Conservation (phyloP, 2,888 invertebrate genomes). For the Heteromyza rotundicornis region DNA sequence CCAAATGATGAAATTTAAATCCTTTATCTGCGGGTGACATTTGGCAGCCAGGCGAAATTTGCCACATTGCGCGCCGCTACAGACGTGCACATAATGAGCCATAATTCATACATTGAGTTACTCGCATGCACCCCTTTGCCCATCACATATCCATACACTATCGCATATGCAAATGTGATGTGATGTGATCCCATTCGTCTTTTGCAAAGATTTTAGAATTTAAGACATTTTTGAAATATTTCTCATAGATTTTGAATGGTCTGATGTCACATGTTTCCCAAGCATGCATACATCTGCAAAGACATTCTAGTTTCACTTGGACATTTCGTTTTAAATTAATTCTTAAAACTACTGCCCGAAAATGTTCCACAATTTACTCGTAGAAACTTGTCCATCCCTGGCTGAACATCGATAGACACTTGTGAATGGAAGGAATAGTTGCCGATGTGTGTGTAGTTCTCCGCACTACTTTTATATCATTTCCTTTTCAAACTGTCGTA, state of each 20-base stretch:
- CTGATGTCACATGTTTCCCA: too few species aligned
- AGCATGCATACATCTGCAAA: too few species aligned
- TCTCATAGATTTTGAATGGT: too few species aligned
- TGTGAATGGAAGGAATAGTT: too few species aligned
- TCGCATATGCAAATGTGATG: background rate
- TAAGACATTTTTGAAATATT: too few species aligned
- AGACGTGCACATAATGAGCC: background rate
- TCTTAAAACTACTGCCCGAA: too few species aligned
- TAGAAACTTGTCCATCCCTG: too few species aligned
- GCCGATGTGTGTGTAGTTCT: background rate
- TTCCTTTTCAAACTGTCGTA: background rate
- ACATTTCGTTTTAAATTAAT: too few species aligned
- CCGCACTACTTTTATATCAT: background rate
- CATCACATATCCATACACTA: background rate
- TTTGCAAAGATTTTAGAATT: background rate
- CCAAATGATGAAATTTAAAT: conserved; percentile 33
- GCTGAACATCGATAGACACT: too few species aligned
- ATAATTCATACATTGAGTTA: background rate
- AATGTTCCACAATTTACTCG: too few species aligned
- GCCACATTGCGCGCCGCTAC: conserved; percentile 3
- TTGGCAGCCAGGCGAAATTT: conserved; percentile 29
- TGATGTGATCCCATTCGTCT: background rate
- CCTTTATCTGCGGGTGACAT: conserved; percentile 35
- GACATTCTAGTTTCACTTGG: too few species aligned
- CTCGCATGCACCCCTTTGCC: background rate